phyloP scores from a whole-genome alignment of 2,888 invertebrate species.

The Leptopilina myrica region DNA sequence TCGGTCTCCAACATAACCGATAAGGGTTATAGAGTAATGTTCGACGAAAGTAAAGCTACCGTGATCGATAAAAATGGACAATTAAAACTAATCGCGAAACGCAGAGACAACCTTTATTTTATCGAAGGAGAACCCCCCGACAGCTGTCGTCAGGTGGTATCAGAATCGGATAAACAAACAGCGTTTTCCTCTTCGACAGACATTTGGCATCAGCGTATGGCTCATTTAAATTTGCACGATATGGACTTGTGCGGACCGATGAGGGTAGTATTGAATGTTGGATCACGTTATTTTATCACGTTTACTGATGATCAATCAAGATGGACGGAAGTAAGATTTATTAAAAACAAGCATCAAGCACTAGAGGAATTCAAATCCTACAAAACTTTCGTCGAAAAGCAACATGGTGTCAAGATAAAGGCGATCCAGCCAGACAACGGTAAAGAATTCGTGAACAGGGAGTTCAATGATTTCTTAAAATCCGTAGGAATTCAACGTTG shows the following conservation, averaged over 20 bases:
- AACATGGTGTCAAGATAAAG: constrained; percentile 1
- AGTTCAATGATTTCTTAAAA: not conserved
- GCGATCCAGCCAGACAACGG: not conserved
- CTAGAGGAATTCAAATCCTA: not conserved
- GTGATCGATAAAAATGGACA: constrained; percentile 24
- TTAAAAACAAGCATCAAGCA: constrained; percentile 43
- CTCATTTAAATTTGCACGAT: constrained; percentile 42
- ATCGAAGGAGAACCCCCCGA: not conserved
- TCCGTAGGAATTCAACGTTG: not conserved
- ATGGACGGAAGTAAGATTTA: constrained; percentile 55
- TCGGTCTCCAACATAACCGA: constrained; percentile 26
- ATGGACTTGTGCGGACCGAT: not conserved
- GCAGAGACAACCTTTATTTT: constrained; percentile 1
- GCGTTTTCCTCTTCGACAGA: not conserved
- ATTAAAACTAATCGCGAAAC: no score
- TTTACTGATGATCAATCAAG: constrained; percentile 56
- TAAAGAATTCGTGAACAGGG: not conserved
- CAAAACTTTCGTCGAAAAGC: constrained; percentile 49
- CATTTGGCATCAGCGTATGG: constrained; percentile 42
- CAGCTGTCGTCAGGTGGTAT: not conserved
- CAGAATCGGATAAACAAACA: not conserved
- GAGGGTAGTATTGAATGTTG: not conserved
- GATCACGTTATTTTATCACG: not conserved
- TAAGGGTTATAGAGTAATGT: not conserved
- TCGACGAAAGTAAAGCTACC: not conserved